Conservation (phyloP, 1,140 invertebrate species). For the Cepaea nemoralis region DNA sequence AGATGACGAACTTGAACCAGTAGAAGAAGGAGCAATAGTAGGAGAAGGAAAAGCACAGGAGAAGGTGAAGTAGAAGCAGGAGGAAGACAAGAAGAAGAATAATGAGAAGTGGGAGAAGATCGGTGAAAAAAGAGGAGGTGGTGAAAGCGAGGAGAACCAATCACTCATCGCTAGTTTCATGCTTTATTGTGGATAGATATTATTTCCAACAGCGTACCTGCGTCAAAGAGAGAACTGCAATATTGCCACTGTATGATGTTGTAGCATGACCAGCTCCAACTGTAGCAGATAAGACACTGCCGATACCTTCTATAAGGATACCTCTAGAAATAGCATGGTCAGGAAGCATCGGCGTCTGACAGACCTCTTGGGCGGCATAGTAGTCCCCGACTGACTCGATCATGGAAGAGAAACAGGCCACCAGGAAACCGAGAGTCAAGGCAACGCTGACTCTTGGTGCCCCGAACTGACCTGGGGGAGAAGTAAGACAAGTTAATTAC, state of each 20-base stretch:
- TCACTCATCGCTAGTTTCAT: too few species aligned
- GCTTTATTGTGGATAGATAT: too few species aligned
- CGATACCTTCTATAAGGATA: constrained; percentile 86
- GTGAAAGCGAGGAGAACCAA: too few species aligned
- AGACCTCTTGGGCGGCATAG: constrained; percentile 68
- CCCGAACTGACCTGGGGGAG: constrained; percentile 71
- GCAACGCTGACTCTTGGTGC: constrained; percentile 64
- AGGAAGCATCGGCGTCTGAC: constrained; percentile 65
- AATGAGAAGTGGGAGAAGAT: too few species aligned
- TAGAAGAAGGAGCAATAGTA: too few species aligned
- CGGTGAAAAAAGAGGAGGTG: too few species aligned
- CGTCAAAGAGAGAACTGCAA: constrained; percentile 57
- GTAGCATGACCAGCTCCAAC: constrained; percentile 87
- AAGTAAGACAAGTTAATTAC: too few species aligned
- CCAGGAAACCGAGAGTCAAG: constrained; percentile 68
- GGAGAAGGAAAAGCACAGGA: too few species aligned
- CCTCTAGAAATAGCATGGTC: constrained; percentile 77
- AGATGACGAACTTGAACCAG: too few species aligned
- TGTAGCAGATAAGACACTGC: constrained; percentile 84
- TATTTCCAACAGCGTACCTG: constrained; percentile 44
- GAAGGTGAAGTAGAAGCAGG: too few species aligned
- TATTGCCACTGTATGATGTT: constrained; percentile 79
- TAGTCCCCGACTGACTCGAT: constrained; percentile 73
- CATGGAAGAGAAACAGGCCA: constrained; percentile 69
- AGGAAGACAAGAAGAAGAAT: too few species aligned